Evolutionary conservation across 2,888 invertebrate genomes (phyloP), one percentile per base, ranked within the genome.

Genomic region (Cyrtodaria siliqua): DNA sequence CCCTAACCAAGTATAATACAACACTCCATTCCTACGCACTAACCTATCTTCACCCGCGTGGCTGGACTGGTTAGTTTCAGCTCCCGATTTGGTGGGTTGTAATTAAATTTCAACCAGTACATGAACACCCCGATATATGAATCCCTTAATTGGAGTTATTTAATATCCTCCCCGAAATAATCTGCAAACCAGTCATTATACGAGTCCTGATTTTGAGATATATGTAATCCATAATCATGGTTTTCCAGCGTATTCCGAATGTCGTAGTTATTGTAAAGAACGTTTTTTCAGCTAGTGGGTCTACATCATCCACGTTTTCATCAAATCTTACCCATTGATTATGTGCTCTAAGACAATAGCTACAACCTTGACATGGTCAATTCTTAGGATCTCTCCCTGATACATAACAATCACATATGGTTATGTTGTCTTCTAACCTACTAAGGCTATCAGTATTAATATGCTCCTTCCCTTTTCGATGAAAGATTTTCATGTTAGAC

Each of bases 291-390:
- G 44, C 44, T 16, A 63, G 18, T 26, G 63, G 63, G 4, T 52
- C 63, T 18, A 53, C 53, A 53, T 63, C 53, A 53, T 63, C 53
- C 8, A 63, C 53, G n/a, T 63, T 40, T 16, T 63, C 53, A 20
- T 27, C 49, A 26, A 63, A 52, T 14, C 27, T 27, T 29, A 33
- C 18, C 49, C 56, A 56, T 18, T 56, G 27, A 9, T 26, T 56
- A 8, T 56, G 38, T 12, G 56, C 38, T 4, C 33, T 4, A 9
- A 27, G 18, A 56, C 56, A 56, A 56, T 56, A 56, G 3, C 29
- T 2, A 56, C 29, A 33, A 3, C 57, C 33, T 26, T 18, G 4
- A 52, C 52, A 33, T 4, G 33, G 38, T 6, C 26, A 18, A 16
- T 18, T 56, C 3, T 18, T 16, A 6, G 29, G 9, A 44, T 44